Conservation (phyloP, 92 coral and sea anemone genomes). For the Umimayanthus kanabou region DNA sequence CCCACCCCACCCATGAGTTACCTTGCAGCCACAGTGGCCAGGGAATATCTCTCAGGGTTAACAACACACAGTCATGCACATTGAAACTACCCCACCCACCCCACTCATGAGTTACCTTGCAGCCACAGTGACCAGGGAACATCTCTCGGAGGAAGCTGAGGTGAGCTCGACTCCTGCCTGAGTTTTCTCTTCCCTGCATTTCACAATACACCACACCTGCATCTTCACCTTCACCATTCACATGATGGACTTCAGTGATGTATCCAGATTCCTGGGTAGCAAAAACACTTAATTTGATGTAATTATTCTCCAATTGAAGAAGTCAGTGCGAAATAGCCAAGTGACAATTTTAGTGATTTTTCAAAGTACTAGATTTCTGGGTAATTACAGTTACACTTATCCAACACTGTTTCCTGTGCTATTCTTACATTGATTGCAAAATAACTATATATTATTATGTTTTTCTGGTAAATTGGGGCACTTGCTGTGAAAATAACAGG, state of each 20-base stretch:
- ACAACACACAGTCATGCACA: too few species aligned
- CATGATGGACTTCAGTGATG: conserved; percentile 94
- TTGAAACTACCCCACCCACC: not conserved
- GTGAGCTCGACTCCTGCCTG: conserved; percentile 75
- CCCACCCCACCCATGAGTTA: not conserved
- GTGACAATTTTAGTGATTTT: too few species aligned
- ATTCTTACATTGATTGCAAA: too few species aligned
- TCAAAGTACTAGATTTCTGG: too few species aligned
- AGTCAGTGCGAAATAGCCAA: too few species aligned
- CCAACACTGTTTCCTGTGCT: too few species aligned
- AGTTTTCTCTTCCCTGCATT: conserved; percentile 96
- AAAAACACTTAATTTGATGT: not conserved
- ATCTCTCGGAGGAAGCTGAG: conserved; percentile 76
- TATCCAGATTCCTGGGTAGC: conserved; percentile 81
- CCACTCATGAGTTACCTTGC: conserved; percentile 62
- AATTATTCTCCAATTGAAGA: too few species aligned
- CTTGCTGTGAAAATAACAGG: too few species aligned
- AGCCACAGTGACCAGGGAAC: conserved; percentile 95
- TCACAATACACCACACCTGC: conserved; percentile 98
- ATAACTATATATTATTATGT: too few species aligned
- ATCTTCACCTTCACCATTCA: conserved; percentile 94
- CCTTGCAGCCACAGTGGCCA: conserved; percentile 92
- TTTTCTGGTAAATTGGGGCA: too few species aligned
- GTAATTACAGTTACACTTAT: too few species aligned
- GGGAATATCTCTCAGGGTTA: conserved; percentile 74